Evolutionary conservation across 2,113 vertebrate genomes (phyloP).

Genomic region (Callospermophilus lateralis): DNA sequence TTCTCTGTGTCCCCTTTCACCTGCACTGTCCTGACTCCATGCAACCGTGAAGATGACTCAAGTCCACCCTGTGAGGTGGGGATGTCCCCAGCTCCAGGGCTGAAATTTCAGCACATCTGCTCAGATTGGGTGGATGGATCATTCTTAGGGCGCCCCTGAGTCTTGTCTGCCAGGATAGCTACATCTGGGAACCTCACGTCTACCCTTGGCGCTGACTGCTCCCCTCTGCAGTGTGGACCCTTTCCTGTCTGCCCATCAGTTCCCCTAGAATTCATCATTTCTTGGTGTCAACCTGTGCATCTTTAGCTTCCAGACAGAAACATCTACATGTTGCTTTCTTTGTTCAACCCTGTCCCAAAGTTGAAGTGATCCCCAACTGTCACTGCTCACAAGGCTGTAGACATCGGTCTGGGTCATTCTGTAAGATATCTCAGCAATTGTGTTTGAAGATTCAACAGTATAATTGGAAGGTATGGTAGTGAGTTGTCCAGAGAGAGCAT

Average conservation of each 20-base stretch:
- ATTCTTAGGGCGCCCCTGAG: background rate
- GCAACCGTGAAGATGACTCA: background rate
- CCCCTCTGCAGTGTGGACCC: background rate
- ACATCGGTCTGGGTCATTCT: background rate
- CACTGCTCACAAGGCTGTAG: background rate
- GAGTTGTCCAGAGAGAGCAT: conserved; percentile 27
- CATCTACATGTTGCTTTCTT: background rate
- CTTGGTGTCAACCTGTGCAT: background rate
- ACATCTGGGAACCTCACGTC: background rate
- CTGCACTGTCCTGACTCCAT: background rate
- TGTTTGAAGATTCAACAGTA: background rate
- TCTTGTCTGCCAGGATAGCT: background rate
- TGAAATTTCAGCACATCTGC: background rate
- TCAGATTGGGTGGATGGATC: background rate
- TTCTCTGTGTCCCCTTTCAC: background rate
- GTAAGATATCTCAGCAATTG: background rate
- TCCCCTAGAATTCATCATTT: background rate
- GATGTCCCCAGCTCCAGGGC: background rate
- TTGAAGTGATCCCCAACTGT: background rate
- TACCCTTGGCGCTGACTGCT: background rate
- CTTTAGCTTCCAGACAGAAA: conserved; percentile 25
- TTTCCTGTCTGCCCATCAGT: background rate
- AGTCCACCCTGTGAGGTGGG: background rate
- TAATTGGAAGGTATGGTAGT: background rate
- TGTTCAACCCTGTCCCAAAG: conserved; percentile 1